Percentiles rank a stretch among this genome's conserved stretches.
Evolutionary conservation across 92 coral and sea anemone genomes (phyloP).

Genomic region (Heteractis magnifica): DNA sequence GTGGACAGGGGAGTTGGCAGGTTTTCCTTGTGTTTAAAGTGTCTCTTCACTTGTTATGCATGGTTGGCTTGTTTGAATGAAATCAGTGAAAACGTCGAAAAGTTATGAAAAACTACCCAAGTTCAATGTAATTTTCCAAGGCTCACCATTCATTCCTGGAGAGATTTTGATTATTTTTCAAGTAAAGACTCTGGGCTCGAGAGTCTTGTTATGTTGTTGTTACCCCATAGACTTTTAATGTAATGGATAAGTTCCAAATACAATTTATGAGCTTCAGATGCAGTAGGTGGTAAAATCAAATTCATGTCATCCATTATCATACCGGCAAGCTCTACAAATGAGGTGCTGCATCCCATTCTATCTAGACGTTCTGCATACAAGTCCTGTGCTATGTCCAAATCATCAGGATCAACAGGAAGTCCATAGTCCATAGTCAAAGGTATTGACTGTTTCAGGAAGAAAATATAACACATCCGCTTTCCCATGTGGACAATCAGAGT

Average conservation of each 20-base stretch:
- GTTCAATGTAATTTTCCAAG: too few species aligned
- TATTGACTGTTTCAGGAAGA: slow-evolving; percentile 16
- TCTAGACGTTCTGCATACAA: slow-evolving; percentile 7
- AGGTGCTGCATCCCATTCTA: neutral
- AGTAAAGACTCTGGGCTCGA: too few species aligned
- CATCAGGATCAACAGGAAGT: slow-evolving; percentile 10
- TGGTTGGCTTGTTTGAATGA: too few species aligned
- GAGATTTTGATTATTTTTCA: too few species aligned
- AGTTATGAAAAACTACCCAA: too few species aligned
- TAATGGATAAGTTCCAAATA: neutral
- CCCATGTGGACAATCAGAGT: slow-evolving; percentile 35
- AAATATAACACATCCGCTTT: slow-evolving; percentile 52
- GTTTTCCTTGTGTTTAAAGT: too few species aligned
- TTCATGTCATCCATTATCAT: slow-evolving; percentile 11
- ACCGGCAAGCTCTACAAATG: slow-evolving; percentile 7
- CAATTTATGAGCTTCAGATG: slow-evolving; percentile 8
- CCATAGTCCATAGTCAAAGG: slow-evolving; percentile 21
- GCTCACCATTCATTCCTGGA: too few species aligned
- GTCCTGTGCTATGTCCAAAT: neutral
- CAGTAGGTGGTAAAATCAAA: neutral
- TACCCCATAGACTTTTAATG: neutral
- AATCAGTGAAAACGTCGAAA: too few species aligned
- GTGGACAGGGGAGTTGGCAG: too few species aligned
- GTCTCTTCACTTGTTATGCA: too few species aligned
- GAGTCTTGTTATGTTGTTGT: too few species aligned